Evolutionary conservation across 2,797 vertebrate species (phyloP).

Genomic region (Myotis planiceps): DNA sequence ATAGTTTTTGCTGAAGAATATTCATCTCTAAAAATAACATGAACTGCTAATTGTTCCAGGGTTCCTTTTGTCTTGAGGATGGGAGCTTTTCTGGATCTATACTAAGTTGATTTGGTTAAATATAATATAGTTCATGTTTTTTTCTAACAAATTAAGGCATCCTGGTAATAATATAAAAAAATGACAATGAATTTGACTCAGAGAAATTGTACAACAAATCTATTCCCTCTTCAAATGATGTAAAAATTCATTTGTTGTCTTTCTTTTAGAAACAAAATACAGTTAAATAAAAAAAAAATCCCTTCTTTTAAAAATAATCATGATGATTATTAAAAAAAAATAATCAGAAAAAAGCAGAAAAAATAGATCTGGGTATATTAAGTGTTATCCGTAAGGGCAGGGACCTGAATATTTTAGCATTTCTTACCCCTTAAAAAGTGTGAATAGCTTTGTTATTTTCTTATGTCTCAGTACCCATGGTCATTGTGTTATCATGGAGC

Average conservation of each 20-base stretch:
- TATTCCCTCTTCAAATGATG: background rate
- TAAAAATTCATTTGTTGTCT: background rate
- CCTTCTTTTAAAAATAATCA: too few relatives aligned
- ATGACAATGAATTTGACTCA: background rate
- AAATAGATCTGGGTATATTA: background rate
- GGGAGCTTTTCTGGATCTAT: background rate
- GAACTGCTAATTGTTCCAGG: background rate
- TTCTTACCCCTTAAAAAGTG: background rate
- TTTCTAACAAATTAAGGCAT: background rate
- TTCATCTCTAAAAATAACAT: background rate
- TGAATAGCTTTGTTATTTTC: background rate
- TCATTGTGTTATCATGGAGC: background rate
- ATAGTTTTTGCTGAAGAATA: background rate
- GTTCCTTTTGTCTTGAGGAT: background rate
- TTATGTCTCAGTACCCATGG: accelerated
- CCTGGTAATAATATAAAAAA: background rate
- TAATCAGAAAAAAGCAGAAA: background rate
- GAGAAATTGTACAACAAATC: background rate
- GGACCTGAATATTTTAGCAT: background rate
- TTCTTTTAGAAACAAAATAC: background rate
- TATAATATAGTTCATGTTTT: background rate
- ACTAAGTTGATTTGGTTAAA: background rate
- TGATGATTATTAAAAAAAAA: too few relatives aligned
- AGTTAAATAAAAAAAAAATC: background rate
- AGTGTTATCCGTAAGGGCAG: background rate